Percentiles rank a stretch among this genome's conserved stretches.
Conservation (phyloP, 2,797 vertebrate genomes). For the Trachurus trachurus region DNA sequence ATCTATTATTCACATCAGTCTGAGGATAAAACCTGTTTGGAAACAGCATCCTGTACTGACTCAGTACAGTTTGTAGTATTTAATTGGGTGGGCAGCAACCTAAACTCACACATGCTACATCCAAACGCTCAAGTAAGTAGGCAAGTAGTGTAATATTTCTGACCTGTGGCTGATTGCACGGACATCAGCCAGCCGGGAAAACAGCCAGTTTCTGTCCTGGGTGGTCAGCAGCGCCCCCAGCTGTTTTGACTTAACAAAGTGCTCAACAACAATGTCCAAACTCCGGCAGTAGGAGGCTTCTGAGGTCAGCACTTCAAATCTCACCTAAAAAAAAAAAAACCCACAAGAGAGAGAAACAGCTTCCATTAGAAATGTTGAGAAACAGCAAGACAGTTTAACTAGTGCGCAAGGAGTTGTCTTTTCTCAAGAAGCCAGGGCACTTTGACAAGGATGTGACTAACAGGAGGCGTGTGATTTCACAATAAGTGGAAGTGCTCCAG, state of each 20-base stretch:
- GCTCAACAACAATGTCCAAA: slow-evolving; percentile 94
- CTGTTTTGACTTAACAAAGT: slow-evolving; percentile 91
- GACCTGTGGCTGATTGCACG: slow-evolving; percentile 93
- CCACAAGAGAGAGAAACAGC: background rate
- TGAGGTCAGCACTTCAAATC: slow-evolving; percentile 96
- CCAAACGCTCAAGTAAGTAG: too few relatives aligned
- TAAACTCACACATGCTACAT: too few relatives aligned
- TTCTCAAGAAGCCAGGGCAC: background rate
- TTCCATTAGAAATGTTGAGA: background rate
- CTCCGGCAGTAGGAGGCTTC: slow-evolving; percentile 96
- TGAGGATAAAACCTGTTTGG: too few relatives aligned
- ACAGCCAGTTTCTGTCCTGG: slow-evolving; percentile 97
- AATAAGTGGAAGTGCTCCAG: slow-evolving; percentile 21
- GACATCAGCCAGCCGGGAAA: slow-evolving; percentile 93
- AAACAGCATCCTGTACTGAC: too few relatives aligned
- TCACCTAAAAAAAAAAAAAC: slow-evolving; percentile 85
- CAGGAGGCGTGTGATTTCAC: slow-evolving; percentile 35
- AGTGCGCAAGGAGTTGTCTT: fast-evolving
- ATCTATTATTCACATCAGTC: too few relatives aligned
- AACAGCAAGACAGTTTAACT: background rate
- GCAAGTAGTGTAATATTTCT: slow-evolving; percentile 25
- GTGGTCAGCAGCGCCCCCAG: slow-evolving; percentile 87
- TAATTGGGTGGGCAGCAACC: too few relatives aligned
- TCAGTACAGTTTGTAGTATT: too few relatives aligned
- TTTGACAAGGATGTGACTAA: slow-evolving; percentile 38